Conservation (phyloP, 92 coral and sea anemone species). For the Muricea muricata region DNA sequence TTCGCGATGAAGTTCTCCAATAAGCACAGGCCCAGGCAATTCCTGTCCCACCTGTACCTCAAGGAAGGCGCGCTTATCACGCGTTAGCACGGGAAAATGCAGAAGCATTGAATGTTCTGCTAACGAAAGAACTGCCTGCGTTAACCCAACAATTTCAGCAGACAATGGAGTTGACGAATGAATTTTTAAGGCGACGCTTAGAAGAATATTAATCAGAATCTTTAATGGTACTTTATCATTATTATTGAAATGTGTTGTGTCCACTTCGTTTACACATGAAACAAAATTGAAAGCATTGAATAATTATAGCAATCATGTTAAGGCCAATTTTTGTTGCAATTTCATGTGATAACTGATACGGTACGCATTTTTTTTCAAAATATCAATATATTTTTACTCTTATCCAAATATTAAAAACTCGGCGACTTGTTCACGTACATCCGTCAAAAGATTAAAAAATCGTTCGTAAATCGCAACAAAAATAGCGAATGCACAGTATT, state of each 20-base stretch:
- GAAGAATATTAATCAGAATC: background rate
- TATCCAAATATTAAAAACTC: too few species aligned
- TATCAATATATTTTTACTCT: too few species aligned
- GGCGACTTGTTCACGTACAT: background rate
- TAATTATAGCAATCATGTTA: too few species aligned
- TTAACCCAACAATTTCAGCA: background rate
- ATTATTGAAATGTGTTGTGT: too few species aligned
- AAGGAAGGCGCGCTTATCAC: background rate
- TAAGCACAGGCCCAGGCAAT: background rate
- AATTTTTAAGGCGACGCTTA: background rate
- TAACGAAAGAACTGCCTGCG: background rate
- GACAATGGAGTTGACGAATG: slow-evolving; percentile 11
- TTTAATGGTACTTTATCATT: too few species aligned
- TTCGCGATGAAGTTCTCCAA: background rate
- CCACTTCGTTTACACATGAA: too few species aligned
- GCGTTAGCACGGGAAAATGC: background rate
- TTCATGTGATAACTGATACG: background rate
- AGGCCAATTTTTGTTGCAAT: background rate
- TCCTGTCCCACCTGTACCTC: background rate
- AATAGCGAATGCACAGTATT: too few species aligned
- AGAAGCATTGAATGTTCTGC: background rate
- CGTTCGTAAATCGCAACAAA: background rate
- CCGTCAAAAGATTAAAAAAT: too few species aligned
- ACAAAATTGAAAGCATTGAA: too few species aligned
- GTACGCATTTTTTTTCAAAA: too few species aligned